Base-by-base conservation (phyloP, 2,113 vertebrate genomes). In the Chloebia gouldiae region DNA sequence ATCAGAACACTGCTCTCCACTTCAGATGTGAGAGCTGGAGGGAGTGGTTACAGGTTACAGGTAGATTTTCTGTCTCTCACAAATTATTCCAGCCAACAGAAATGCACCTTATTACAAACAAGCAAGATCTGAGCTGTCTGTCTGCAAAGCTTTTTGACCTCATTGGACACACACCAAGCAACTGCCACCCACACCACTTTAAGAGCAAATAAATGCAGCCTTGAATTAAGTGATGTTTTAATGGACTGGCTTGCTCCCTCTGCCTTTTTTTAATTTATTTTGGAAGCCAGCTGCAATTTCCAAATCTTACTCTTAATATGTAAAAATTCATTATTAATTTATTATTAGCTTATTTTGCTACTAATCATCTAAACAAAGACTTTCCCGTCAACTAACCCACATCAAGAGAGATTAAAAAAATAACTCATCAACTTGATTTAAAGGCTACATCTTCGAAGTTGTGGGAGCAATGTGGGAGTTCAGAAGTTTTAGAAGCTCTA, bases 211-310 rank as follows among this genome's bases (percentile, higher is more conserved):
- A 60, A 97, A 90, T 24, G 66, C 25, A 93, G 35, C 12, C 27
- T 31, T 93, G 70, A 96, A 96, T 81, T 86, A 91, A 81, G 44
- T 21, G 39, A 18, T 87, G 18, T 22, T 83, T 95, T 92, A 95
- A 86, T 51, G 12, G 50, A 50, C 27, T 91, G 71, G 11, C 17
- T 91, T 91, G 6, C 11, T 83, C 53, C 10, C 11, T 49, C 21
- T 39, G 3, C 24, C 3, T 23, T 70, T 17, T 63, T 49, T 1
- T 2, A 8, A n/a, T 63, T 40, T 49, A 65, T 23, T 39, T 59
- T 76, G 30, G 31, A 89, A 89, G 14, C 25, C 16, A 57, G 15
- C 21, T 78, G 49, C 83, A 57, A 44, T 50, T 93, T 89, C 65
- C 68, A 95, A 86, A 42, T 94, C 27, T 42, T 92, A 54, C 44